Evolutionary conservation across 2,113 vertebrate genomes (phyloP).

Genomic region (Mungos mungo): DNA sequence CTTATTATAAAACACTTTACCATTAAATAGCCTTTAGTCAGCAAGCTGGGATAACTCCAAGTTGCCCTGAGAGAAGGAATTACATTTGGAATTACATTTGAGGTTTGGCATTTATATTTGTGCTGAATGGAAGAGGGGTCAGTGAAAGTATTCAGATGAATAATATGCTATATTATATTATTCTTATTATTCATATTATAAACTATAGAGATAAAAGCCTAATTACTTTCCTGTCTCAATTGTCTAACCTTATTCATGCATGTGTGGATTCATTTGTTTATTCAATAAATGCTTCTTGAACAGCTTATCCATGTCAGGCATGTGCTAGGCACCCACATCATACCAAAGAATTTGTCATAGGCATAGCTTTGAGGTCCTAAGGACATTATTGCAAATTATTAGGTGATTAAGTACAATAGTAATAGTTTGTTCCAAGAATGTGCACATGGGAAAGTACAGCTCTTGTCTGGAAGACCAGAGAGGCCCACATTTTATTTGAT

Average conservation of each 20-base stretch:
- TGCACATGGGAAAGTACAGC: rapidly evolving
- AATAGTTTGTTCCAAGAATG: background rate
- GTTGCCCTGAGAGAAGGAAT: slow-evolving; percentile 14
- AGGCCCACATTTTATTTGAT: background rate
- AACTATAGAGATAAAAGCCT: background rate
- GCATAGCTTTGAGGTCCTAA: background rate
- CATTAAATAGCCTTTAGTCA: slow-evolving; percentile 61
- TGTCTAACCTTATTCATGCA: background rate
- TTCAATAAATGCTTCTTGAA: background rate
- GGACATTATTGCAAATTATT: background rate
- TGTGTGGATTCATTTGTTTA: background rate
- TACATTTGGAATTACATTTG: slow-evolving; percentile 45
- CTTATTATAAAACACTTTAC: slow-evolving; percentile 50
- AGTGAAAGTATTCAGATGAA: slow-evolving; percentile 2
- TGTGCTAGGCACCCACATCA: background rate
- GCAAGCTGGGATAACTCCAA: slow-evolving; percentile 3
- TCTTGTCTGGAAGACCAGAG: background rate
- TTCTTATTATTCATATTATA: slow-evolving; percentile 19
- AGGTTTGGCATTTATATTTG: slow-evolving; percentile 13
- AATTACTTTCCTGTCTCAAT: background rate
- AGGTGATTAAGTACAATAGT: background rate
- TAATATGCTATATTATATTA: background rate
- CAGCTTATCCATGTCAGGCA: background rate
- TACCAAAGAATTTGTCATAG: background rate
- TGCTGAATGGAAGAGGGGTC: background rate